Percentiles rank a stretch among this genome's conserved stretches.
Conservation (phyloP, 2,888 invertebrate genomes). For the Ochlodes sylvanus region DNA sequence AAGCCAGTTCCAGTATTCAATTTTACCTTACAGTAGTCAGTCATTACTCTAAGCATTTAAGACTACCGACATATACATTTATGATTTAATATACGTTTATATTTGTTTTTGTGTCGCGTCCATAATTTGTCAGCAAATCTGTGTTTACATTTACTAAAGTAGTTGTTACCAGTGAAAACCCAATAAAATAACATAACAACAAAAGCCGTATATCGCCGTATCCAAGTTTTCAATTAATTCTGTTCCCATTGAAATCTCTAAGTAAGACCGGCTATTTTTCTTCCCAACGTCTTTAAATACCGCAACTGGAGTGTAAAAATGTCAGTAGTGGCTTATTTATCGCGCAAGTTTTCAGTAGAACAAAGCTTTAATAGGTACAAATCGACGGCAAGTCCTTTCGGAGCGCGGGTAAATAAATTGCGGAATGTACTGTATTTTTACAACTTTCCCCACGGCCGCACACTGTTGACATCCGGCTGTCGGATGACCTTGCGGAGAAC, state of each 20-base stretch:
- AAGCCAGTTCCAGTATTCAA: no score
- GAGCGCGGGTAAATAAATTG: constrained; percentile 34
- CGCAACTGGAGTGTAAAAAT: constrained; percentile 37
- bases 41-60: no score
- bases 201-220: constrained; percentile 5
- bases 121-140: no score
- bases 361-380: constrained; percentile 38
- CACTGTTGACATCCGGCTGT: background rate
- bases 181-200: background rate
- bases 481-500: background rate
- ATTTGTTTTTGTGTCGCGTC: no score
- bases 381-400: constrained; percentile 27
- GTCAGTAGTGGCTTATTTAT: constrained; percentile 37
- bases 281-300: constrained; percentile 35
- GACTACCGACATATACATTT: no score
- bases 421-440: constrained; percentile 28
- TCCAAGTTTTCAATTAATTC: constrained; percentile 17
- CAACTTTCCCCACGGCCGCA: constrained; percentile 7
- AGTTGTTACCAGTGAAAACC: no score
- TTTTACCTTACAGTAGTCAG: no score
- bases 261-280: constrained; percentile 24
- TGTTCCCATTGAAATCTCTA: constrained; percentile 21
- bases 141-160: no score
- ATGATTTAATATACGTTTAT: no score
- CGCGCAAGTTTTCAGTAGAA: constrained; percentile 34